A percentile compares a stretch with the other conserved stretches of the same genome.
phyloP scores from a whole-genome alignment of 2,888 invertebrate species.

The Nysson spinosus region DNA sequence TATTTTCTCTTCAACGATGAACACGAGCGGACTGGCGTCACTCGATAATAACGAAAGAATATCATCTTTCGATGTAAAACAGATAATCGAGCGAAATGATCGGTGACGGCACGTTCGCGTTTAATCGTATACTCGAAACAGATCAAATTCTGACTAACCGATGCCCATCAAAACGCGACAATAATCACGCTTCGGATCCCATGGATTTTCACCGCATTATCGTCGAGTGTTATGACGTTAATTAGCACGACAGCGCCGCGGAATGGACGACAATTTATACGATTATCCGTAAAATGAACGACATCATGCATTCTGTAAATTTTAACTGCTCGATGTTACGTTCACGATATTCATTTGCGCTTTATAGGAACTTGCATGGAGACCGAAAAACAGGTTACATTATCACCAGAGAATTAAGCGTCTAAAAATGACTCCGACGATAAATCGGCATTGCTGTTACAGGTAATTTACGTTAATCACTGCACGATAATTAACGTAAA shows the following conservation, averaged over 20 bases:
- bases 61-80: not conserved
- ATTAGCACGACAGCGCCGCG: constrained; percentile 15
- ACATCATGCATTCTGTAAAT: too few relatives aligned
- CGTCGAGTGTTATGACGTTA: constrained; percentile 40
- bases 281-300: constrained; percentile 14
- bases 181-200: constrained; percentile 19
- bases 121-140: not conserved
- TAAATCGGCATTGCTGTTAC: too few relatives aligned
- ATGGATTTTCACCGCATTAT: constrained; percentile 9
- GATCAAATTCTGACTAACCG: constrained; percentile 1
- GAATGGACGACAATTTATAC: constrained; percentile 4
- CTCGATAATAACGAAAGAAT: too few relatives aligned
- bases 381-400: too few relatives aligned
- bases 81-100: constrained; percentile 5
- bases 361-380: too few relatives aligned
- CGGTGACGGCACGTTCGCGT: not conserved
- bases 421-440: too few relatives aligned
- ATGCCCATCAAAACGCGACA: constrained; percentile 17
- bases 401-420: too few relatives aligned
- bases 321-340: not conserved
- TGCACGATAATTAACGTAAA: too few relatives aligned
- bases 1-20: constrained; percentile 6
- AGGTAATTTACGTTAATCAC: too few relatives aligned
- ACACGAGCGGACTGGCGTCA: not conserved
- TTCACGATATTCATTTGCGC: not conserved